Conservation (phyloP, 2,113 vertebrate species). For the Meleagris gallopavo region DNA sequence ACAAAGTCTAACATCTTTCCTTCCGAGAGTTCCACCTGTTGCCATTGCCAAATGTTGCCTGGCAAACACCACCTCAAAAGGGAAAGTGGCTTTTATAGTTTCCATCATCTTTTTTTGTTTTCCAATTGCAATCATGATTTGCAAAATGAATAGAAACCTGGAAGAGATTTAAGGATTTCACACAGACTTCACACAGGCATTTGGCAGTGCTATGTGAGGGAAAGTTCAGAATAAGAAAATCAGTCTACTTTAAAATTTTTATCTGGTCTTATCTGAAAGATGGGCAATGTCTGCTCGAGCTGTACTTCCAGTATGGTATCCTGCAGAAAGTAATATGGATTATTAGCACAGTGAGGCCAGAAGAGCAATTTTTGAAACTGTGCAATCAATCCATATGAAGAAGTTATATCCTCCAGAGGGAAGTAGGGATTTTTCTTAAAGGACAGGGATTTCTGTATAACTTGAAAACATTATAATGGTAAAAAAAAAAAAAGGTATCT, state of each 20-base stretch:
- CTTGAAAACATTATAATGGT: neutral
- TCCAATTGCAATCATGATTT: neutral
- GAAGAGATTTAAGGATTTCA: neutral
- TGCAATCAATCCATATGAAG: slow-evolving; percentile 6
- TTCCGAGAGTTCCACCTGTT: neutral
- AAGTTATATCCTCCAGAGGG: neutral
- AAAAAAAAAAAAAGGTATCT: neutral
- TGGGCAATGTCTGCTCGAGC: neutral
- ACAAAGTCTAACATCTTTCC: neutral
- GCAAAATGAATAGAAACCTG: neutral
- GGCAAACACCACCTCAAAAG: neutral
- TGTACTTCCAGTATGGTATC: neutral
- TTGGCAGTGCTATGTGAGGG: neutral
- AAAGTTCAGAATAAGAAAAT: neutral
- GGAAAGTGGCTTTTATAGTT: neutral
- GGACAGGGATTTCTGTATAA: neutral
- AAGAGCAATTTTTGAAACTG: neutral
- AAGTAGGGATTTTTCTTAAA: neutral
- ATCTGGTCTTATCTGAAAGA: neutral
- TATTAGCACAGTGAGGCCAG: neutral
- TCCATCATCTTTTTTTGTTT: neutral
- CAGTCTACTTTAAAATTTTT: neutral
- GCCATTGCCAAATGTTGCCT: neutral
- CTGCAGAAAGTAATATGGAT: slow-evolving; percentile 2
- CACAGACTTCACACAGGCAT: neutral